These are phyloP conservation scores for Lepidotrigona ventralis DNA, from an alignment of 1,140 invertebrate species.

Conservation along the genomic window DNA sequence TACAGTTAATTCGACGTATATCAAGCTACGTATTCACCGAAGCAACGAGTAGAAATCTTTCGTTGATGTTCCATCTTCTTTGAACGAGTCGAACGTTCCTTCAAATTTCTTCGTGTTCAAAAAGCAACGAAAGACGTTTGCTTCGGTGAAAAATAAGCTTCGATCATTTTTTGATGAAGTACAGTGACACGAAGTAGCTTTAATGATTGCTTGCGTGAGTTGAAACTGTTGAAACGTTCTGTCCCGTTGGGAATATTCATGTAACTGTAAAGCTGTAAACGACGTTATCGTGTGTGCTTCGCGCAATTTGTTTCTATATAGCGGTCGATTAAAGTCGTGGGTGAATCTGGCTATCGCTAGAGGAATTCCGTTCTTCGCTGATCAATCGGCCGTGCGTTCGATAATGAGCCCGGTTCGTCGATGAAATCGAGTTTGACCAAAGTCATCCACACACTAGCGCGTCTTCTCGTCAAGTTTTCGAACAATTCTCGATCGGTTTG, in stretches of 20 bases:
- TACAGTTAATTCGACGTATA: background rate
- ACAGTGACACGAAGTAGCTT: background rate
- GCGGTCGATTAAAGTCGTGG: background rate
- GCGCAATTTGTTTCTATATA: background rate
- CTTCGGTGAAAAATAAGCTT: no score
- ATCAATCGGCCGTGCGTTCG: background rate
- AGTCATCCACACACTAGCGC: background rate
- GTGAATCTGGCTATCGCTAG: background rate
- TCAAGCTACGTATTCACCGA: background rate
- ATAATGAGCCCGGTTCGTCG: background rate
- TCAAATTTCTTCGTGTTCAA: no score
- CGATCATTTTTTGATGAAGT: background rate
- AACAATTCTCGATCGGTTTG: background rate
- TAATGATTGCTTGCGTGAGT: background rate
- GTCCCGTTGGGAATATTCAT: background rate
- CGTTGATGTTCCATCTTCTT: no score
- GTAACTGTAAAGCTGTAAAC: background rate
- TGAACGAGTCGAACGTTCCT: no score
- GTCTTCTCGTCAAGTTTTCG: background rate
- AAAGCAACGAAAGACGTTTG: no score
- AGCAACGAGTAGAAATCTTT: no score
- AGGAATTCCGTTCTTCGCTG: background rate
- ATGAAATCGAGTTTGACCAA: background rate
- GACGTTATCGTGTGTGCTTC: conserved; percentile 5
- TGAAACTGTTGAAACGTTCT: background rate